Evolutionary conservation across 2,888 invertebrate species (phyloP).

Genomic region (Tetragonula carbonaria): DNA sequence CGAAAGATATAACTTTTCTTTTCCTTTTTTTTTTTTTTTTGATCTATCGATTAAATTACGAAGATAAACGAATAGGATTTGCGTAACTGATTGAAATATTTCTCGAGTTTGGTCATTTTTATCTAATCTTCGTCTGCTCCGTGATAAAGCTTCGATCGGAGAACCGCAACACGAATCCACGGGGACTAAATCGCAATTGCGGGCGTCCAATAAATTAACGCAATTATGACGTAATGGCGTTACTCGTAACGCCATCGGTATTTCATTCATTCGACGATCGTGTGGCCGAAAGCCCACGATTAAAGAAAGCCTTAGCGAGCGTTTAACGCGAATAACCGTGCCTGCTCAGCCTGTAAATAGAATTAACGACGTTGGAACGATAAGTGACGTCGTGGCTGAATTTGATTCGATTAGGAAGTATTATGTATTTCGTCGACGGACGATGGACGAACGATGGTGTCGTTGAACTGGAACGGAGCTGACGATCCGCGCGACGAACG

Average conservation of each 20-base stretch:
- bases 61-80: not conserved
- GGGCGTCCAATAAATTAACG: not conserved
- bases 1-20: no score
- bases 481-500: not conserved
- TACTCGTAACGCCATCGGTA: conserved; percentile 29
- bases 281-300: conserved; percentile 20
- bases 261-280: conserved; percentile 26
- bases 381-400: conserved; percentile 76
- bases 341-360: conserved; percentile 77
- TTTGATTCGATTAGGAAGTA: conserved; percentile 82
- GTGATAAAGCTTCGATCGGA: not conserved
- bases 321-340: conserved; percentile 54
- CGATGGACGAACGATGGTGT: conserved; percentile 51
- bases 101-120: no score
- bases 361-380: conserved; percentile 79
- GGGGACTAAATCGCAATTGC: not conserved
- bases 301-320: conserved; percentile 22
- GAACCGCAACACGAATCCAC: not conserved
- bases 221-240: conserved; percentile 14
- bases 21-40: no score
- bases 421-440: conserved; percentile 61
- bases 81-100: no score
- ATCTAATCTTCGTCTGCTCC: not conserved
- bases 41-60: no score
- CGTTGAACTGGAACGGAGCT: conserved; percentile 43